A percentile compares a stretch with the other conserved stretches of the same genome.
phyloP scores from a whole-genome alignment of 1,140 invertebrate genomes.

The Panagrolaimus sp. region DNA sequence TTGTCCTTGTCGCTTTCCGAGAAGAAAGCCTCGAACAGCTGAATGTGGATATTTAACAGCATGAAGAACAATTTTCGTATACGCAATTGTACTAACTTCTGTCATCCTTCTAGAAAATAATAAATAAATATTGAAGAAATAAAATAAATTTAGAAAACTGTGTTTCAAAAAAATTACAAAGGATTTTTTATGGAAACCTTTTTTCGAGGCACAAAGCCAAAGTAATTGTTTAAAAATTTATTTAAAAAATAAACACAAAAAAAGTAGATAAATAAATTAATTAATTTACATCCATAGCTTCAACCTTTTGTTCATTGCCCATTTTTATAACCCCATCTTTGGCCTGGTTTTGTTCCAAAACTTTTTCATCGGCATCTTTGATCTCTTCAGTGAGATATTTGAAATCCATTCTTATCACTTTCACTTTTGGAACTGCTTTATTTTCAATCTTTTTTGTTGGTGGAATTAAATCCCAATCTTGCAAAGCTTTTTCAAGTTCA shows the following conservation, averaged over 20 bases:
- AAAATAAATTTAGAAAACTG: not conserved
- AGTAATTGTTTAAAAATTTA: not conserved
- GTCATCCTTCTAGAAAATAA: constrained; percentile 16
- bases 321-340: too few species aligned
- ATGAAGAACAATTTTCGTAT: constrained; percentile 40
- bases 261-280: not conserved
- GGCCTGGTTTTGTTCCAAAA: not conserved
- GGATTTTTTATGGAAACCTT: not conserved
- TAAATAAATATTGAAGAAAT: too few species aligned
- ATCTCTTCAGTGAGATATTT: not conserved
- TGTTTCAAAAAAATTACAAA: not conserved
- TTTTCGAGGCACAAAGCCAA: not conserved
- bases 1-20: constrained; percentile 19
- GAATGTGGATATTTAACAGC: constrained; percentile 41
- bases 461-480: not conserved
- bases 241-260: not conserved
- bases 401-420: not conserved
- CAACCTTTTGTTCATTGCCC: too few species aligned
- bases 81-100: constrained; percentile 29
- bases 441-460: not conserved
- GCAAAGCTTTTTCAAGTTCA: not conserved
- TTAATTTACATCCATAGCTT: too few species aligned
- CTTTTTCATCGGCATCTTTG: not conserved
- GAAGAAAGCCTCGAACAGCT: constrained; percentile 32
- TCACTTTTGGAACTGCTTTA: not conserved